These are phyloP conservation scores for Meiosimyza platycephala DNA, from an alignment of 2,888 invertebrate species.

Conservation along the genomic window DNA sequence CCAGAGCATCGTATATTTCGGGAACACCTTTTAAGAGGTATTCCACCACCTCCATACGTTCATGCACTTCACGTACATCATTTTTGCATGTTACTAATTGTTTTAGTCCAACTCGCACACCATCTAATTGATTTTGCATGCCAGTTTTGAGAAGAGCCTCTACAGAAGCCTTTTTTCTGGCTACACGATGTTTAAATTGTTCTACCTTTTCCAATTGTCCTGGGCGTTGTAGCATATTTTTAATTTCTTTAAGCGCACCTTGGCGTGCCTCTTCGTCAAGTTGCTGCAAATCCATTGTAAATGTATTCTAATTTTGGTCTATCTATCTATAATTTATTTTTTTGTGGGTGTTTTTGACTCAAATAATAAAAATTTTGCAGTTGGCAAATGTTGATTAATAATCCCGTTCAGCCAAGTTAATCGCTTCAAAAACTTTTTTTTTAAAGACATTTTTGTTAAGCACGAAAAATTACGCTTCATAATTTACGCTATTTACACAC, in stretches of 20 bases:
- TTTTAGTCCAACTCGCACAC: constrained; percentile 92
- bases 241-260: constrained; percentile 85
- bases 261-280: constrained; percentile 82
- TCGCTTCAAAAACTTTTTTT: no score
- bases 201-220: constrained; percentile 92
- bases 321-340: no score
- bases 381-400: no score
- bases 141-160: constrained; percentile 85
- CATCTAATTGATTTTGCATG: constrained; percentile 97
- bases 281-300: constrained; percentile 71
- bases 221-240: constrained; percentile 92
- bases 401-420: no score
- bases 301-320: neutral
- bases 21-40: constrained; percentile 81
- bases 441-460: no score
- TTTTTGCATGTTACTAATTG: constrained; percentile 87
- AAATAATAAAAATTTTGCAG: no score
- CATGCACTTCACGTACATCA: constrained; percentile 81
- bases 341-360: no score
- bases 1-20: constrained; percentile 82
- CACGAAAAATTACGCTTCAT: no score
- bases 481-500: no score
- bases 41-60: constrained; percentile 82
- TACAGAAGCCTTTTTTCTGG: constrained; percentile 65
- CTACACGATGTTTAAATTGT: constrained; percentile 64